A percentile compares a stretch with the other conserved stretches of the same genome.
phyloP scores from a whole-genome alignment of 2,888 invertebrate genomes.

The Steromphala cineraria region DNA sequence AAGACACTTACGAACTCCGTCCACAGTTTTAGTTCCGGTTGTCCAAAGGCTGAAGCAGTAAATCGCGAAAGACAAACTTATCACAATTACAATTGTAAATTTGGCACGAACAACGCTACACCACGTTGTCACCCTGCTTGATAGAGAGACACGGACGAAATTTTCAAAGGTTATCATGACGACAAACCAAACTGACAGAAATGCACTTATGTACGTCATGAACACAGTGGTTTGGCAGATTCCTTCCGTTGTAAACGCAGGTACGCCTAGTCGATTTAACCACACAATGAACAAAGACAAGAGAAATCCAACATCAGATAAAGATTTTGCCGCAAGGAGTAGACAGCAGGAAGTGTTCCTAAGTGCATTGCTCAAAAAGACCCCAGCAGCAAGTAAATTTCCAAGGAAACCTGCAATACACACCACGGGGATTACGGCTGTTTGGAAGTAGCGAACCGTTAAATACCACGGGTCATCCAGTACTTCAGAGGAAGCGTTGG shows the following conservation, averaged over 20 bases:
- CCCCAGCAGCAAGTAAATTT: constrained; percentile 27
- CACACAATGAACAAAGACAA: constrained; percentile 30
- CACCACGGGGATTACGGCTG: constrained; percentile 28
- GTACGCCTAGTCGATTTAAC: constrained; percentile 27
- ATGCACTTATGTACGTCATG: constrained; percentile 30
- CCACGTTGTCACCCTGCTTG: constrained; percentile 18
- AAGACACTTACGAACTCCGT: not conserved
- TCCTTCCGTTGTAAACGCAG: constrained; percentile 15
- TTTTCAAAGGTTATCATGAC: constrained; percentile 33
- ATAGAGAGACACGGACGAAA: constrained; percentile 31
- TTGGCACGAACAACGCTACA: constrained; percentile 28
- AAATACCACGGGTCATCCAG: not conserved
- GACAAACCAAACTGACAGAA: constrained; percentile 37
- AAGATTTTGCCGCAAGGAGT: constrained; percentile 27
- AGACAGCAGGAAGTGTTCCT: constrained; percentile 32
- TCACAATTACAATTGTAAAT: constrained; percentile 9
- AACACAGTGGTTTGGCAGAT: constrained; percentile 29
- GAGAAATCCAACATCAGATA: constrained; percentile 33
- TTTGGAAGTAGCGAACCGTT: constrained; percentile 13
- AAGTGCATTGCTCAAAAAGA: constrained; percentile 24
- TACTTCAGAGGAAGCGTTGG: too few relatives aligned
- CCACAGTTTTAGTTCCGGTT: not conserved
- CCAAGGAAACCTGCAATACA: constrained; percentile 28
- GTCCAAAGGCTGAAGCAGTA: constrained; percentile 34
- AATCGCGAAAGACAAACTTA: constrained; percentile 1